Percentiles rank a stretch among this genome's conserved stretches.
Evolutionary conservation across 2,888 invertebrate species (phyloP).

Genomic region (Gymnosoma rotundatum): DNA sequence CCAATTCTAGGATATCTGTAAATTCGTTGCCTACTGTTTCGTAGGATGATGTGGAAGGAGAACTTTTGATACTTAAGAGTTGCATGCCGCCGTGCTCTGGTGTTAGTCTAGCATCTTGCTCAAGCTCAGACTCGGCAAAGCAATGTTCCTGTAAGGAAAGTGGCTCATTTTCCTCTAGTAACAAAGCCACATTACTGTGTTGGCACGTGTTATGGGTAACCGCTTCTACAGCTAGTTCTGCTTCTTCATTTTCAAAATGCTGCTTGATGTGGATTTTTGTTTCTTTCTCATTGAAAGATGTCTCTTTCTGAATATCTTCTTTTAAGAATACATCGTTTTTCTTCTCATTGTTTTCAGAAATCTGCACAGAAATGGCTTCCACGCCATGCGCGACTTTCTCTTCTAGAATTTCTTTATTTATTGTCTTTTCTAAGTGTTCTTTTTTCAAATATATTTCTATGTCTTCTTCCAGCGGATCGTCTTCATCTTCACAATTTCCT

Average conservation of each 20-base stretch:
- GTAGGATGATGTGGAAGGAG: constrained; percentile 82
- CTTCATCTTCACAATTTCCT: constrained; percentile 69
- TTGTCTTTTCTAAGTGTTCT: constrained; percentile 7
- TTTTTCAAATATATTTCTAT: constrained; percentile 74
- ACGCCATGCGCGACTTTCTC: constrained; percentile 45
- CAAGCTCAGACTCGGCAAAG: constrained; percentile 76
- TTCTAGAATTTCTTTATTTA: constrained; percentile 5
- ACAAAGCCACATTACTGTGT: constrained; percentile 70
- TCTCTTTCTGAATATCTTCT: constrained; percentile 37
- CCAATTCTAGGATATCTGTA: constrained; percentile 76
- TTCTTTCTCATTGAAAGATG: neutral
- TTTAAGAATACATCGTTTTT: constrained; percentile 66
- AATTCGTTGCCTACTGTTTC: constrained; percentile 83
- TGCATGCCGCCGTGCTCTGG: constrained; percentile 73
- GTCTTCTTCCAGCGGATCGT: constrained; percentile 43
- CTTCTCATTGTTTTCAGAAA: constrained; percentile 25
- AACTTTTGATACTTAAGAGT: constrained; percentile 79
- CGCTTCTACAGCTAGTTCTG: neutral
- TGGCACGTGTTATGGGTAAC: constrained; percentile 19
- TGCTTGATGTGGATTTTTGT: neutral
- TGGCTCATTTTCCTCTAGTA: constrained; percentile 77
- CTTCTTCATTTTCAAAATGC: constrained; percentile 40
- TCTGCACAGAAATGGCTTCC: neutral
- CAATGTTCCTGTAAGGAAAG: constrained; percentile 78
- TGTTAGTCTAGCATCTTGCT: constrained; percentile 73